Evolutionary conservation across 2,888 invertebrate species (phyloP).

Genomic region (Graphium colonna): DNA sequence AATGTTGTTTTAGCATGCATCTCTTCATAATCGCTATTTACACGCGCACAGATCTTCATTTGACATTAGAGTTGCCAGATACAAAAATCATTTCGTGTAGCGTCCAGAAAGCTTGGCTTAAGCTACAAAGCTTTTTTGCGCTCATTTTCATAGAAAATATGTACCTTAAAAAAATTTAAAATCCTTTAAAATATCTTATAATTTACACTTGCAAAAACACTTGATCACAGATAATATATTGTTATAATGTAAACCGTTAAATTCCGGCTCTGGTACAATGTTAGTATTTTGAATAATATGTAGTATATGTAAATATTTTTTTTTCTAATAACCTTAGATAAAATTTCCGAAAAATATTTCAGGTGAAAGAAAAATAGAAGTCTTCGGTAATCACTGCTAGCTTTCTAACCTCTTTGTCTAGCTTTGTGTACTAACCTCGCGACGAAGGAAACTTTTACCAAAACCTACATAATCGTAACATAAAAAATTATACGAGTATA

Average conservation of each 20-base stretch:
- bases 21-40: constrained; percentile 39
- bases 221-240: constrained; percentile 30
- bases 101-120: constrained; percentile 55
- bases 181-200: constrained; percentile 32
- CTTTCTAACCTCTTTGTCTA: constrained; percentile 66
- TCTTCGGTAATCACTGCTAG: constrained; percentile 35
- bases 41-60: constrained; percentile 26
- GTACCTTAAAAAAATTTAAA: constrained; percentile 14
- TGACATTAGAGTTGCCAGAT: constrained; percentile 18
- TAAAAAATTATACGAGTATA: too few relatives aligned
- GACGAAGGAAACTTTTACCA: constrained; percentile 57
- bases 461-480: too few relatives aligned
- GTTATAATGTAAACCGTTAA: constrained; percentile 50
- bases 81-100: constrained; percentile 27
- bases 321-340: constrained; percentile 4
- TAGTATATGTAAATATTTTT: constrained; percentile 20
- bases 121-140: constrained; percentile 65
- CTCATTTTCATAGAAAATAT: constrained; percentile 35
- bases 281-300: constrained; percentile 28
- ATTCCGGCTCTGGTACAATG: constrained; percentile 46
- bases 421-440: constrained; percentile 64
- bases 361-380: constrained; percentile 54
- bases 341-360: constrained; percentile 43
- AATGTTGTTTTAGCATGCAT: constrained; percentile 36
- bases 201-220: constrained; percentile 29